Conservation (phyloP, 2,888 invertebrate species). For the Pristionchus japonicus region DNA sequence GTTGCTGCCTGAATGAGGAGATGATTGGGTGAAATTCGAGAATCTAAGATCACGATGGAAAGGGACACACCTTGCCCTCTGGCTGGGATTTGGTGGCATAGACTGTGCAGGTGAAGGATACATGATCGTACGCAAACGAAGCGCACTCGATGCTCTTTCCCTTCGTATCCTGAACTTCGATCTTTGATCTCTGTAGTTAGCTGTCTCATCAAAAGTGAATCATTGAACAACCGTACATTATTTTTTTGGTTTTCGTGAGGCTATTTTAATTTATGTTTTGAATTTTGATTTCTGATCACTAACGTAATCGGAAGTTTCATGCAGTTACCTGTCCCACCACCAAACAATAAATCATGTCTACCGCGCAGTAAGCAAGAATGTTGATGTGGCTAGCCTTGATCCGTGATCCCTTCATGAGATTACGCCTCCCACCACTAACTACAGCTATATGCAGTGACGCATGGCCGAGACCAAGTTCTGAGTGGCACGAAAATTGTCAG, state of each 20-base stretch:
- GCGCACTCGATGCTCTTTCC: slow-evolving; percentile 60
- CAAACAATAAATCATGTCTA: not conserved
- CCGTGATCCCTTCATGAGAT: not conserved
- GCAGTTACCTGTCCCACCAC: not conserved
- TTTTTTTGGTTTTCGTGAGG: too few species aligned
- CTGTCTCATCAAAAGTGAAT: too few species aligned
- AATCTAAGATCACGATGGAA: not conserved
- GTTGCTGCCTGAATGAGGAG: not conserved
- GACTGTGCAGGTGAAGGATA: slow-evolving; percentile 63
- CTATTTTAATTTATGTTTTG: slow-evolving; percentile 60
- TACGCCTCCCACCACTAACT: not conserved
- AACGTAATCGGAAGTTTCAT: not conserved
- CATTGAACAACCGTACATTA: too few species aligned
- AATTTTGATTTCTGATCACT: not conserved
- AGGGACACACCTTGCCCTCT: slow-evolving; percentile 54
- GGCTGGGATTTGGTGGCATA: slow-evolving; percentile 63
- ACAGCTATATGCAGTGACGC: not conserved
- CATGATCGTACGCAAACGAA: slow-evolving; percentile 69
- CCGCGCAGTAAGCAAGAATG: not conserved
- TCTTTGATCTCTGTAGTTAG: not conserved
- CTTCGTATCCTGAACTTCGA: slow-evolving; percentile 56
- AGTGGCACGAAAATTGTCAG: not conserved
- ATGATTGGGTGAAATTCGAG: not conserved
- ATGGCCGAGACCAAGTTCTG: not conserved
- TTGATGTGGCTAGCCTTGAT: slow-evolving; percentile 8